Base-by-base conservation (phyloP, 1,140 invertebrate species). In the Steinernema feltiae region DNA sequence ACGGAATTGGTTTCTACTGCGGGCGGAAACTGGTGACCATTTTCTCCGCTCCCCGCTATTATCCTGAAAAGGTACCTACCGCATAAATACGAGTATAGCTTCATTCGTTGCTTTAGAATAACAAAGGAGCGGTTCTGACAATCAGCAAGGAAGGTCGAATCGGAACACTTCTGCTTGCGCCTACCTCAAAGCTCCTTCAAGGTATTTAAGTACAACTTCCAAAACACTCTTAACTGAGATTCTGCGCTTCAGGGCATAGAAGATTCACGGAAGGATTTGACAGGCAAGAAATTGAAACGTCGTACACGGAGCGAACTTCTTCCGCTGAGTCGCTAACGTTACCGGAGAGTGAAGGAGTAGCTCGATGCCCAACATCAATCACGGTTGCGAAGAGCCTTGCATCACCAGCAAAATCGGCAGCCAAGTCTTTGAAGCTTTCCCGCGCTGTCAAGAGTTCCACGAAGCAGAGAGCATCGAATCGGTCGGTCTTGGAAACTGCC, bases 11-110 rank as follows among this genome's bases (percentile, higher is more conserved):
- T 15, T 74, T 74, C 21, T 74, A 69, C 69, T 63, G 53, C 0
- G 63, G 63, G 1, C 63, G 69, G 63, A 74, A 74, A 69, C 73
- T 74, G 32, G 53, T 74, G 48, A 74, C 73, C 0, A n/a, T 74
- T 0, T 74, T 74, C 73, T 74, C 73, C 2, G 73, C 73, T 32
- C 73, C 73, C 24, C 73, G 69, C 17, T 74, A 74, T 63, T 63
- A 63, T 63, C 53, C 53, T 3, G 53, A 63, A 27, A 15, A 27
- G 53, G 53, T 63, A 27, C 7, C 41, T 46, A 46, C 41, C 41
- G 53, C 12, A 15, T 21, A n/a, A n/a, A 15, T 63, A 46, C 41
- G 15, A 63, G 15, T 63, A 15, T 7, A 63, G 15, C 24, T 63
- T 15, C 2, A 15, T 27, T 3, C 24, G 3, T 63, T 27, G 3